Evolutionary conservation across 2,113 vertebrate genomes (phyloP), one percentile per base, ranked within the genome.

Genomic region (Hippocampus abdominalis): DNA sequence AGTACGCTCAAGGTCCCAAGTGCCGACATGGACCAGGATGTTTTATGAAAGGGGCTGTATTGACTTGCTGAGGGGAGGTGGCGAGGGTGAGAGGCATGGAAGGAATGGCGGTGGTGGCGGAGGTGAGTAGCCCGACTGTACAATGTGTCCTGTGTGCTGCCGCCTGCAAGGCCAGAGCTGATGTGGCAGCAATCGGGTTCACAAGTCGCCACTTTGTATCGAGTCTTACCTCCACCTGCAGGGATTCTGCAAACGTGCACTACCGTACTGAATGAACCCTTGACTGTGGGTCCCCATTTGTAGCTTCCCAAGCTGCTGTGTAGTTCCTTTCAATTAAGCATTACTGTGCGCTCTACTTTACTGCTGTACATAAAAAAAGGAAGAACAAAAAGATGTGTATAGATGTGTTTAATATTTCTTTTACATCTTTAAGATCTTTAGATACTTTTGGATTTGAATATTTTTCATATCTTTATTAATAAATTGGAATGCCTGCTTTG

Each of bases 111-210:
- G 48, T 8, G 48, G 51, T 54, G 51, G 51, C 4, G 76, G 70
- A 73, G 73, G 77, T 68, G 69, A 29, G 57, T 71, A 71, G 72
- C 74, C 69, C 51, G 64, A 71, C 71, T 42, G 75, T 76, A 92
- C 91, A 92, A 89, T 87, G 83, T 86, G 79, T 70, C 81, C 79
- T 87, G 81, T 91, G 90, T 93, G 78, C 76, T 76, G 86, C 71
- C 72, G 86, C 71, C 72, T 66, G 78, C 72, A 32, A 76, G 72
- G 72, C 80, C 74, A 83, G 73, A 54, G 82, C 86, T 91, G 89
- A 90, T 90, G 89, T 91, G 86, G 87, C 89, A 89, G 13, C 71
- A 71, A 77, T 84, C 60, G 0, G 76, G 68, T 83, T 78, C 86
- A 70, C 77, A 82, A 49, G 51, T 62, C 74, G 44, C 42, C 79